phyloP scores from a whole-genome alignment of 2,888 invertebrate species.

The Callimorpha dominula region DNA sequence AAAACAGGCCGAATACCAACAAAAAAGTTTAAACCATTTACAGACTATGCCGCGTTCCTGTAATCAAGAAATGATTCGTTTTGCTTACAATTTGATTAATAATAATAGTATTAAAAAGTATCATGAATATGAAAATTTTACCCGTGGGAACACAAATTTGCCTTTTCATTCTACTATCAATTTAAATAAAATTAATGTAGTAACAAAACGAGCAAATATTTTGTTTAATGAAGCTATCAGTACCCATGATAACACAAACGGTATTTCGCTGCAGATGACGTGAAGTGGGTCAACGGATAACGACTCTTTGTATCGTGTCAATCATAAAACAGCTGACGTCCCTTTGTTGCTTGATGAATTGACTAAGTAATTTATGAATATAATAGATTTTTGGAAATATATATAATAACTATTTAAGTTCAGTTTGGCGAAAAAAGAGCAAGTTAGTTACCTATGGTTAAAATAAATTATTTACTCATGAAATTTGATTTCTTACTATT shows the following conservation, averaged over 20 bases:
- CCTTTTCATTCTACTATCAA: constrained; percentile 14
- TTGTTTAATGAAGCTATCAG: constrained; percentile 32
- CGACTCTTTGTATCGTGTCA: constrained; percentile 53
- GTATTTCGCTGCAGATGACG: constrained; percentile 46
- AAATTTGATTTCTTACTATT: too few species aligned
- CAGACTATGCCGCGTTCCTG: too few species aligned
- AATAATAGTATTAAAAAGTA: too few species aligned
- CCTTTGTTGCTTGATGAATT: constrained; percentile 32
- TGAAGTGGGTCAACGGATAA: constrained; percentile 71
- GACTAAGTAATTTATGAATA: background rate
- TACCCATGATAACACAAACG: constrained; percentile 15
- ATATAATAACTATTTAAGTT: too few species aligned
- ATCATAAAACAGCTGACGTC: constrained; percentile 52
- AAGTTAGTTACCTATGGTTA: too few species aligned
- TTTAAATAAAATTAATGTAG: constrained; percentile 18
- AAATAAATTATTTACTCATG: too few species aligned
- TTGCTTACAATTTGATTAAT: too few species aligned
- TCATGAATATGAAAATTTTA: too few species aligned
- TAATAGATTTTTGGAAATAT: background rate
- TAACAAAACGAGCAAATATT: constrained; percentile 27
- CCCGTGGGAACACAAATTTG: constrained; percentile 24
- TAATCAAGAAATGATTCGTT: too few species aligned
- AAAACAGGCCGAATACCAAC: too few species aligned
- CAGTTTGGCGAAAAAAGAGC: too few species aligned
- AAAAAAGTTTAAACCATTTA: too few species aligned